Conservation (phyloP, 1,140 invertebrate genomes). For the Apis dorsata region DNA sequence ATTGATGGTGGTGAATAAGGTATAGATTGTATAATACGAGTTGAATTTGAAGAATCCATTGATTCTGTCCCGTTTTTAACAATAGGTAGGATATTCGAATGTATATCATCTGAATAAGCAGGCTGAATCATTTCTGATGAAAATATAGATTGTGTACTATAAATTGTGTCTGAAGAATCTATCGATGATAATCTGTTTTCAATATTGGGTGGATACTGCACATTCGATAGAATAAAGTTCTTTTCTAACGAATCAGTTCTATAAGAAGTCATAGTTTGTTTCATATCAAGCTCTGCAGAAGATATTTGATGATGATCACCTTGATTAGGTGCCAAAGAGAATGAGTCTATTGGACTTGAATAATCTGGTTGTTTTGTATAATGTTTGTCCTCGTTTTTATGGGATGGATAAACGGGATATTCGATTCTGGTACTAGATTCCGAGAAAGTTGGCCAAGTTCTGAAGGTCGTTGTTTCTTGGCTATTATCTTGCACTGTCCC, state of each 20-base stretch:
- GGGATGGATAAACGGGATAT: constrained; percentile 6
- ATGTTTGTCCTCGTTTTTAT: constrained; percentile 6
- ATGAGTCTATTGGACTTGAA: not conserved
- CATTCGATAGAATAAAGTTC: not conserved
- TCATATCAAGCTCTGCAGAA: constrained; percentile 10
- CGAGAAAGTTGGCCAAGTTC: constrained; percentile 28
- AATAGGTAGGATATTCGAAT: not conserved
- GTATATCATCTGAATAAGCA: constrained; percentile 41
- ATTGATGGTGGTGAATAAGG: constrained; percentile 29
- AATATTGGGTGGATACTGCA: not conserved
- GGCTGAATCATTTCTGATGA: constrained; percentile 52
- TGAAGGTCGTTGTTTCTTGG: constrained; percentile 4
- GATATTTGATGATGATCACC: not conserved
- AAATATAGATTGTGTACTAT: too few species aligned
- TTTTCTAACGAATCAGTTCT: not conserved
- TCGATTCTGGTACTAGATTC: constrained; percentile 11
- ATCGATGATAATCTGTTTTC: not conserved
- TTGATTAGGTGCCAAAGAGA: constrained; percentile 20
- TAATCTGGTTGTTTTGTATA: not conserved
- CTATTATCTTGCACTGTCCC: not conserved
- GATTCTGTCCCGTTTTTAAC: not conserved
- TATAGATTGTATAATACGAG: constrained; percentile 24
- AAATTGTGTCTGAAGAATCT: too few species aligned
- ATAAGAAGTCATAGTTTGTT: not conserved
- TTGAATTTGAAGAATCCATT: too few species aligned